Evolutionary conservation across 2,113 vertebrate species (phyloP), one percentile per base, ranked within the genome.

Genomic region (Merops nubicus): DNA sequence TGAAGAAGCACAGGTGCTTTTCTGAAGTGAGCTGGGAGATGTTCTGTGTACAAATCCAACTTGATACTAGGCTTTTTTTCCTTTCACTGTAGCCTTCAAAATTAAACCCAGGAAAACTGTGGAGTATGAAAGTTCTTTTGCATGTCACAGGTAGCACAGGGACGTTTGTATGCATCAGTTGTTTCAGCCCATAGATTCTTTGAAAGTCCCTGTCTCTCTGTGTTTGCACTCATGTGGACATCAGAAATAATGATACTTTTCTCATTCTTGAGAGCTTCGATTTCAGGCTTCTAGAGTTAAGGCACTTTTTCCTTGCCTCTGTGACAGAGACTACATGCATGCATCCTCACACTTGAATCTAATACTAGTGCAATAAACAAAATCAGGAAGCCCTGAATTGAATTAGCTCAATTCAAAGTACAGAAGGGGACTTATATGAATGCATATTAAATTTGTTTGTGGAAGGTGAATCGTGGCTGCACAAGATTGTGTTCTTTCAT

Each of bases 1-100:
- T 83, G 40, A 64, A 86, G 73, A 89, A 87, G 42, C 11, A 4
- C 85, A 94, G 50, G 85, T 96, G 73, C 60, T 76, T 94, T 88
- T 77, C 43, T 84, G 26, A 67, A 59, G 60, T 21, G 19, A 63
- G 47, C 33, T 88, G 38, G 33, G 63, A 91, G 75, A 63, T 86
- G 28, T 47, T 87, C 73, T 91, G 0, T 62, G 8, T 62, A 42
- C 40, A 28, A 42, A 86, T 83, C 31, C 34, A 68, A 14, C 17
- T 74, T 72, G 51, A 53, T 87, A 45, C 42, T 73, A 63, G 53
- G 36, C 42, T 91, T 59, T 63, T 92, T 83, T 26, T 67, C 23
- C 40, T 83, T 76, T 54, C 7, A 45, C 28, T 82, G 9, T 65
- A 84, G 64, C 59, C 50, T 85, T 91, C 50, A 87, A 87, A 93